Percentiles rank a stretch among this genome's conserved stretches.
Conservation (phyloP, 2,888 invertebrate genomes). For the Tanypteryx hageni region DNA sequence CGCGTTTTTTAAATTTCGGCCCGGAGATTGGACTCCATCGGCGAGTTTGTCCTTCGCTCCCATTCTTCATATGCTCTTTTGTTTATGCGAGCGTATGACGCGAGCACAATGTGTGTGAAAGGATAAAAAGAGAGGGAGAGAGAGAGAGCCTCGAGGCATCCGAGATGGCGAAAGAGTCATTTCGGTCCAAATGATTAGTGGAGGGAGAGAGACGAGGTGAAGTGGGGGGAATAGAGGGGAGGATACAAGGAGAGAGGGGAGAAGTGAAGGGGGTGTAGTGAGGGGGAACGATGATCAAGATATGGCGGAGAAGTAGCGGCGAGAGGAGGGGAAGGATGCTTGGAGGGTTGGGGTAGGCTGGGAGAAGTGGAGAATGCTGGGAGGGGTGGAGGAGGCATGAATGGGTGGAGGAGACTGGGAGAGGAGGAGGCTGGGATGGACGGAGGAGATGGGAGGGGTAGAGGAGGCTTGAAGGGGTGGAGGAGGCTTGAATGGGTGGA, state of each 20-base stretch:
- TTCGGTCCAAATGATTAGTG: slow-evolving; percentile 12
- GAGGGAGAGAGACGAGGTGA: not conserved
- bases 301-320: no score
- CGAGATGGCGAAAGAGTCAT: slow-evolving; percentile 18
- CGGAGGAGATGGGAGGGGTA: not conserved
- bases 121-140: not conserved
- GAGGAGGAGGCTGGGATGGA: no score
- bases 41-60: slow-evolving; percentile 16
- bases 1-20: not conserved
- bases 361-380: no score
- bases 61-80: slow-evolving; percentile 3
- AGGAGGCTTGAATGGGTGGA: no score
- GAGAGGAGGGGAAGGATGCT: no score
- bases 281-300: no score
- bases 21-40: slow-evolving; percentile 28
- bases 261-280: not conserved
- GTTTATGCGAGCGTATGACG: slow-evolving; percentile 28
- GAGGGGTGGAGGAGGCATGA: no score
- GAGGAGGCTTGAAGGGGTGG: not conserved
- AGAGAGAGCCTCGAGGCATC: not conserved
- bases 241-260: not conserved
- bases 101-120: not conserved
- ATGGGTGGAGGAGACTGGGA: no score
- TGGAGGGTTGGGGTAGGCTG: no score
- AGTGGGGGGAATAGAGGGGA: not conserved